Base-by-base conservation (phyloP, 2,888 invertebrate species). In the Nomada ferruginata region DNA sequence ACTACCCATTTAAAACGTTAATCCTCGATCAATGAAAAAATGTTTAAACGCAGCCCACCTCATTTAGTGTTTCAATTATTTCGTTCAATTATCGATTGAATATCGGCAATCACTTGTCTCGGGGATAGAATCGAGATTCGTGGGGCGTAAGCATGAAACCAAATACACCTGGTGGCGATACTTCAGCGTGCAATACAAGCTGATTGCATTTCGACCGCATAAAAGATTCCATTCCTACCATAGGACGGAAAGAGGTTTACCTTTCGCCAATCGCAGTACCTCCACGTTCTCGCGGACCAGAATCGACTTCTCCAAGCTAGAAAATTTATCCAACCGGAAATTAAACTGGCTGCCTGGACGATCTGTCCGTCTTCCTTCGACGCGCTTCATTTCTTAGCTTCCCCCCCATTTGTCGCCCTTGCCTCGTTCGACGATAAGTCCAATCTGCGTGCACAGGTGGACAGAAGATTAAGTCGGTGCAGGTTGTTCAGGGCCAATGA, bases 251-350 rank as follows among this genome's bases (percentile, higher is more conserved):
- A 44, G 53, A 52, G 76, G 73, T 84, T 80, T 72, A 69, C 76
- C 77, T 71, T 84, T 79, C 72, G 47, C 50, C 53, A 13, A 52
- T 44, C 44, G 10, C 5, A 7, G 9, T 61, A 13, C 29, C 57
- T 47, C 60, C 50, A 55, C 66, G 68, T 63, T 70, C 59, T 63
- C 47, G 7, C 59, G 73, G 47, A 57, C 64, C 57, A 0, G 53
- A 59, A 70, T 76, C 71, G 70, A 57, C 53, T 69, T 18, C 47
- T 52, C 36, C 11, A 9, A 26, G 61, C 15, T 72, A 59, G 66
- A 61, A 77, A 76, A 74, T 77, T 87, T 90, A 90, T 88, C 87
- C 87, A 82, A 85, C 89, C 91, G 91, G 91, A 91, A 91, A 91
- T 91, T 91, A 91, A 91, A 91, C 85, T 77, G 61, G 72, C 85